Percentiles rank a stretch among this genome's conserved stretches.
phyloP scores from a whole-genome alignment of 2,797 vertebrate species.

The Columba guinea region DNA sequence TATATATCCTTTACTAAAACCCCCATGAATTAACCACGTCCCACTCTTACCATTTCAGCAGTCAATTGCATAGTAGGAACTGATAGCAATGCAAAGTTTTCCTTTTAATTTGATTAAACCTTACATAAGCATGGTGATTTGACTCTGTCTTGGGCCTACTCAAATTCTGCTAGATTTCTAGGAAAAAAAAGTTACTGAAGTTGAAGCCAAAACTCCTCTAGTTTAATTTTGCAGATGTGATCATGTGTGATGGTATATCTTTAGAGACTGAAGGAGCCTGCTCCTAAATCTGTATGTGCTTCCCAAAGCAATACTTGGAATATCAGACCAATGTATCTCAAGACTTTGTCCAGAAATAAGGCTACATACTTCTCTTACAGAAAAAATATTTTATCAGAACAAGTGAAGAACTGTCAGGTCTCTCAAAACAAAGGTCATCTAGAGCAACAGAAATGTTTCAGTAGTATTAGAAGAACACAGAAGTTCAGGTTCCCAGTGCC shows the following conservation, averaged over 20 bases:
- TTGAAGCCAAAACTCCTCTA: background rate
- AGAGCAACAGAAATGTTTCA: background rate
- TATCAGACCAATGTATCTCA: background rate
- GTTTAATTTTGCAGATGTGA: background rate
- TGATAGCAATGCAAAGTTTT: background rate
- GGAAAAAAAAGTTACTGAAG: background rate
- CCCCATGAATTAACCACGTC: background rate
- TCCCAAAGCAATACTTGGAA: background rate
- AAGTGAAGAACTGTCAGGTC: background rate
- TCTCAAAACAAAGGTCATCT: background rate
- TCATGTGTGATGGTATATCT: background rate
- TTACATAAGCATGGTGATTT: background rate
- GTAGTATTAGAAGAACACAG: background rate
- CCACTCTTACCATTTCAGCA: background rate
- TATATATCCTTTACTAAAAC: background rate
- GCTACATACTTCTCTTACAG: background rate
- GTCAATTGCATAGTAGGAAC: background rate
- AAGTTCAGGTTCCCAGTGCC: background rate
- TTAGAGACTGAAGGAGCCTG: background rate
- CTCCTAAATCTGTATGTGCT: background rate
- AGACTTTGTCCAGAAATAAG: background rate
- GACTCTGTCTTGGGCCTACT: background rate
- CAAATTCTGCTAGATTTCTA: background rate
- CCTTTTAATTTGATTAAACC: background rate
- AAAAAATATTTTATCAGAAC: background rate